Base-by-base conservation (phyloP, 2,888 invertebrate genomes). In the Mythimna impura region DNA sequence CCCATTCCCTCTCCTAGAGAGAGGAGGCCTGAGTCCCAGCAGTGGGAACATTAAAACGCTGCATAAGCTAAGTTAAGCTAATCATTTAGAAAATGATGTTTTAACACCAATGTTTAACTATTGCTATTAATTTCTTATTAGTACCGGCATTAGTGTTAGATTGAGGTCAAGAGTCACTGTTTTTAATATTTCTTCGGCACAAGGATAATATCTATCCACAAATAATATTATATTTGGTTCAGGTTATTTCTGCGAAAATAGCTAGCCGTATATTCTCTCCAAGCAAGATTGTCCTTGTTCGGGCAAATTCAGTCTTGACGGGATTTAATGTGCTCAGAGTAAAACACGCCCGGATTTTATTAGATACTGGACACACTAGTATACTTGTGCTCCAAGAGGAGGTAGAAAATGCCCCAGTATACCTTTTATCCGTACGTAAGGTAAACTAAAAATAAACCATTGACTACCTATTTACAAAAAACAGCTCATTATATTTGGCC, bases 291-390 rank as follows among this genome's bases (percentile, higher is more conserved):
- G 25, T 72, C 62, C 58, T 80, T 66, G 72, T 50, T 62, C 65
- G 62, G 43, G 62, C 54, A 71, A 73, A 73, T 68, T 71, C 36
- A 10, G 66, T 60, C 67, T 61, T 67, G 58, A 54, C 52, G 54
- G 62, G 71, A 71, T 70, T 70, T 66, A 80, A 75, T 75, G 66
- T 47, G 57, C 63, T 47, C 55, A 66, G 76, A 79, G 25, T 55
- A 68, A 62, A 68, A 62, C 72, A 64, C 57, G 12, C 57, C 20
- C 61, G 71, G 50, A 58, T 66, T 80, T 80, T 68, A 80, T 79
- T 67, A 58, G 50, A 65, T 12, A n/a, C 75, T 80, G 66, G 58
- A 70, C 43, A 52, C 36, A 17, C 36, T 54, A 17, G 30, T 52
- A 58, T 66, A 60, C 66, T 79, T 66, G n/a, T 63, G 62, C 25